Base-by-base conservation (phyloP, 2,888 invertebrate species). In the Trypoxylon attenuatum region DNA sequence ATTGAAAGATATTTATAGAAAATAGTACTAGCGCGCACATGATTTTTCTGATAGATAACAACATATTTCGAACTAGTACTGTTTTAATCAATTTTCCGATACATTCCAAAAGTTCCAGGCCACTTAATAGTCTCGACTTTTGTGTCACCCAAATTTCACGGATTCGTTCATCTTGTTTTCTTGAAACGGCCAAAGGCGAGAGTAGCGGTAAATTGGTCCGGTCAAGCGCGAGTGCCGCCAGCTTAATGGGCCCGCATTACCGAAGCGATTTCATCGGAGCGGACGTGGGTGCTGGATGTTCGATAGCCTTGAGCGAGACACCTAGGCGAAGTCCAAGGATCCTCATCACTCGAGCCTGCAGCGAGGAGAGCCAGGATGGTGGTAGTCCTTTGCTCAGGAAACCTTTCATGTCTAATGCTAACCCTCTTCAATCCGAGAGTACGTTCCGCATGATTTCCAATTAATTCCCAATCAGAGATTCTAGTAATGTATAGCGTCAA, bases 321-420 rank as follows among this genome's bases (percentile, higher is more conserved):
- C 84, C 87, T 2, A 87, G 89, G 21, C 89, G 90, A 63, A 93
- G 93, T 5, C 93, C 94, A 0, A 89, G 91, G 54, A 93, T 93
- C 56, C 89, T 93, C 5, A 93, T 94, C 70, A 93, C 93, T 0
- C 88, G 93, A 47, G 93, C 93, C 1, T 91, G 91, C 88, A 93
- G 93, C 15, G 93, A 93, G 78, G 93, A 93, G 79, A 92, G 91
- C 77, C 92, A 92, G 65, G 82, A 84, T 15, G 80, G 80, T 15
- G 80, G 71, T 16, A 84, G 82, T 54, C 82, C 85, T 1, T 68
- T 84, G 19, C 67, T 83, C n/a, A 78, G 78, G 61, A 79, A 76
- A 58, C 64, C 77, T 6, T 73, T 69, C 16, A 55, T 63, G 6
- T 51, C 72, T 21, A 63, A 64, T 22, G 76, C 5, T 13, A 33